A percentile compares a stretch with the other conserved stretches of the same genome.
These are phyloP conservation scores for Neosalanx taihuensis DNA, from an alignment of 2,797 vertebrate species.

Conservation along the genomic window DNA sequence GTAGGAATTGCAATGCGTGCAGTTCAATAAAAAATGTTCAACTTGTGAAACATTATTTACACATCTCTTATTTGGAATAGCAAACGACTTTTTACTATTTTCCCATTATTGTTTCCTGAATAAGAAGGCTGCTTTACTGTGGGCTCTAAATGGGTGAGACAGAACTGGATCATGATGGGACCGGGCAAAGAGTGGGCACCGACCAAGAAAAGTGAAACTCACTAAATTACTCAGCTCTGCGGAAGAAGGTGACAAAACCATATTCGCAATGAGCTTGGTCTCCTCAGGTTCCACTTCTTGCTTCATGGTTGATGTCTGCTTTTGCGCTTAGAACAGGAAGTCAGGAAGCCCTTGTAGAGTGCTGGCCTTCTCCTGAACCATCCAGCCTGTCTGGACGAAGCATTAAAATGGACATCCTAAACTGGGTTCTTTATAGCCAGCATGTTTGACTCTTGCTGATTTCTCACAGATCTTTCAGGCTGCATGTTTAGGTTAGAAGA, in stretches of 20 bases:
- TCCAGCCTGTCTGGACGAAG: not conserved
- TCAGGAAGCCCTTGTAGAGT: not conserved
- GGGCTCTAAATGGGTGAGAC: slow-evolving; percentile 4
- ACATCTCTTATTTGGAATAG: not conserved
- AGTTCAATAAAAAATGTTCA: too few relatives aligned
- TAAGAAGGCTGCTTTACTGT: not conserved
- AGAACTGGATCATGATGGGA: slow-evolving; percentile 9
- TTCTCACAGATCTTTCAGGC: not conserved
- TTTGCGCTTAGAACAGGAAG: slow-evolving; percentile 20
- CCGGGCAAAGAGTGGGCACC: not conserved
- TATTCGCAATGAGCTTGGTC: slow-evolving; percentile 18
- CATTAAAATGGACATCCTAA: not conserved
- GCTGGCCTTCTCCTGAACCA: not conserved
- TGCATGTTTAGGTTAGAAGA: too few relatives aligned
- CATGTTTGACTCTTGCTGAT: not conserved
- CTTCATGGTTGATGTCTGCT: slow-evolving; percentile 17
- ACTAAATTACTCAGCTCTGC: slow-evolving; percentile 12
- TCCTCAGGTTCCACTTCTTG: slow-evolving; percentile 19
- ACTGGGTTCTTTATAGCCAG: not conserved
- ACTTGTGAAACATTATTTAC: too few relatives aligned
- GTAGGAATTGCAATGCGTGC: too few relatives aligned
- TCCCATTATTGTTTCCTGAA: not conserved
- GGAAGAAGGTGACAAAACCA: slow-evolving; percentile 23
- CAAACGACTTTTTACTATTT: not conserved
- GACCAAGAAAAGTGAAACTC: slow-evolving; percentile 16